Evolutionary conservation across 2,113 vertebrate genomes (phyloP).

Genomic region (Nycticryphes semicollaris): DNA sequence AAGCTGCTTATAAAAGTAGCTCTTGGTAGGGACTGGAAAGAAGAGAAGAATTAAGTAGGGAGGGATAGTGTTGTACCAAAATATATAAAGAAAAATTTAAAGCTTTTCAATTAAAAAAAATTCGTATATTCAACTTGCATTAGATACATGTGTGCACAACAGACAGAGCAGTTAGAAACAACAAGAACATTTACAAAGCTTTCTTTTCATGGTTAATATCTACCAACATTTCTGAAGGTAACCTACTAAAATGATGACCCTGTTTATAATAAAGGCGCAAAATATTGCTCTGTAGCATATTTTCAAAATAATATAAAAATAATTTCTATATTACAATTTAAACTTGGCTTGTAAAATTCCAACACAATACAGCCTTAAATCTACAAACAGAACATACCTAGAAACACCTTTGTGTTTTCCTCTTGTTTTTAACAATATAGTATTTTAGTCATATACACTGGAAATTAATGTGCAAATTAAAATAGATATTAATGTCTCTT

Average conservation of each 20-base stretch:
- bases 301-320: slow-evolving; percentile 85
- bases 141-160: slow-evolving; percentile 53
- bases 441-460: slow-evolving; percentile 79
- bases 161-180: slow-evolving; percentile 61
- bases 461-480: slow-evolving; percentile 84
- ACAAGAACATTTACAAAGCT: slow-evolving; percentile 52
- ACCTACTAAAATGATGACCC: slow-evolving; percentile 71
- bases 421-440: slow-evolving; percentile 79
- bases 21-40: neutral
- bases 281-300: slow-evolving; percentile 80
- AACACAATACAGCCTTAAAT: slow-evolving; percentile 73
- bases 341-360: slow-evolving; percentile 82
- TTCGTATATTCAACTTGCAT: slow-evolving; percentile 36
- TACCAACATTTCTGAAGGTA: slow-evolving; percentile 59
- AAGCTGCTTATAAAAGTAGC: slow-evolving; percentile 46
- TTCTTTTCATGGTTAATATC: slow-evolving; percentile 52
- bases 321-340: slow-evolving; percentile 83
- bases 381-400: slow-evolving; percentile 79
- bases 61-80: slow-evolving; percentile 33
- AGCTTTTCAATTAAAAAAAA: slow-evolving; percentile 61
- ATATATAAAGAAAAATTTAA: slow-evolving; percentile 45
- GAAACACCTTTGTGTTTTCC: slow-evolving; percentile 71
- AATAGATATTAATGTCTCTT: slow-evolving; percentile 81
- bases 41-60: neutral
- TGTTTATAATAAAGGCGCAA: slow-evolving; percentile 76